Percentiles rank a stretch among this genome's conserved stretches.
Conservation (phyloP, 1,140 invertebrate species). For the Formica selysi region DNA sequence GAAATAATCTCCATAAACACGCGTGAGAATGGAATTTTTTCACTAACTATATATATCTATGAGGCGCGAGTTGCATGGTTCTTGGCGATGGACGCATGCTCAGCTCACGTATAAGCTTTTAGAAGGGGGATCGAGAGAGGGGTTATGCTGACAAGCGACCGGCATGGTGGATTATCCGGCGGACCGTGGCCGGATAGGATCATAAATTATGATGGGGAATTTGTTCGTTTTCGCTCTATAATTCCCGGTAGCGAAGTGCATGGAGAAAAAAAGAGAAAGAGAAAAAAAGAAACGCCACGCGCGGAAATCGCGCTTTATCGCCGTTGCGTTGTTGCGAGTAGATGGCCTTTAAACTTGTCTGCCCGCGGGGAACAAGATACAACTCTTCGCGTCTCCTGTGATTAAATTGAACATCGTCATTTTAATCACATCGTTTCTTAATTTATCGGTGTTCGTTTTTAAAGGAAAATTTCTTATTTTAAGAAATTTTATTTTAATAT, state of each 20-base stretch:
- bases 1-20: slow-evolving; percentile 2
- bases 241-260: slow-evolving; percentile 61
- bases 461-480: neutral
- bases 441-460: neutral
- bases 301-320: slow-evolving; percentile 48
- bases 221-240: slow-evolving; percentile 72
- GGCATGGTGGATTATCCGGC: slow-evolving; percentile 72
- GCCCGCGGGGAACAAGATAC: neutral
- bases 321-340: slow-evolving; percentile 17
- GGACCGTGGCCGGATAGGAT: slow-evolving; percentile 70
- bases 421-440: no score
- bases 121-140: slow-evolving; percentile 58
- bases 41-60: slow-evolving; percentile 26
- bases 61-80: slow-evolving; percentile 25
- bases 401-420: slow-evolving; percentile 19
- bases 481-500: neutral
- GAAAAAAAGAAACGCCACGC: slow-evolving; percentile 1
- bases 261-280: slow-evolving; percentile 26
- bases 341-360: neutral
- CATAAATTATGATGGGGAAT: slow-evolving; percentile 75
- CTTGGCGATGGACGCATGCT: slow-evolving; percentile 24
- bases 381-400: neutral
- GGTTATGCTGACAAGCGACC: slow-evolving; percentile 67
- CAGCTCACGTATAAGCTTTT: slow-evolving; percentile 29
- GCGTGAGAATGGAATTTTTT: slow-evolving; percentile 49